Evolutionary conservation across 2,797 vertebrate species (phyloP), one percentile per base, ranked within the genome.

Genomic region (Lerista edwardsae): DNA sequence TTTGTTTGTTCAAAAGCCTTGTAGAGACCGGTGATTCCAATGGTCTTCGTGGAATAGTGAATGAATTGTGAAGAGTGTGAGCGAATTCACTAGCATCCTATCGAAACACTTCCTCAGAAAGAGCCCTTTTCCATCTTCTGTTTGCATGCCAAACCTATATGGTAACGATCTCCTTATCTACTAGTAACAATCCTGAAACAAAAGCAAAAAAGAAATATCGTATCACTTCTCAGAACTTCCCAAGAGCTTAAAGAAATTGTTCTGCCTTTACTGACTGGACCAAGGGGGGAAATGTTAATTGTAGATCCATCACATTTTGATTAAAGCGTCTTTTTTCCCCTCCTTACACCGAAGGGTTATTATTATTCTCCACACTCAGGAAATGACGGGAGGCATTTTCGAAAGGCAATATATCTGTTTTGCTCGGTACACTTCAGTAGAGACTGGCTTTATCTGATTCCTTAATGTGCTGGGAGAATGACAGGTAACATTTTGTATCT

Each of bases 301-400:
- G 51, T 75, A 80, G 73, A 82, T 82, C 87, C 91, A 91, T 82
- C 80, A 85, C 55, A 68, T 79, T 88, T 81, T 93, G 85, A 85
- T 88, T 91, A 83, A 91, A 89, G 79, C n/a, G 59, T 34, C 31
- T 23, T 73, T 75, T 41, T 88, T 89, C 89, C 65, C 79, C 25
- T 69, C 55, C 65, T 84, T 90, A 88, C 64, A 90, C 85, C 44
- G 11, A 81, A 82, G 31, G 25, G 76, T 27, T 72, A 51, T 84
- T 81, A 65, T 2, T 83, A 85, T 85, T 91, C 62, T 64, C 88
- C 31, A 44, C 55, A 34, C 83, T 85, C 89, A 86, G 74, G 41
- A 90, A 90, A 91, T 55, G 79, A 89, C 21, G 0, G 9, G 23
- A 65, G 6, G 77, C 41, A 71, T 90, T 88, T 79, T 27, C 74